Conservation (phyloP, 2,888 invertebrate species). For the Heliothis peltigera region DNA sequence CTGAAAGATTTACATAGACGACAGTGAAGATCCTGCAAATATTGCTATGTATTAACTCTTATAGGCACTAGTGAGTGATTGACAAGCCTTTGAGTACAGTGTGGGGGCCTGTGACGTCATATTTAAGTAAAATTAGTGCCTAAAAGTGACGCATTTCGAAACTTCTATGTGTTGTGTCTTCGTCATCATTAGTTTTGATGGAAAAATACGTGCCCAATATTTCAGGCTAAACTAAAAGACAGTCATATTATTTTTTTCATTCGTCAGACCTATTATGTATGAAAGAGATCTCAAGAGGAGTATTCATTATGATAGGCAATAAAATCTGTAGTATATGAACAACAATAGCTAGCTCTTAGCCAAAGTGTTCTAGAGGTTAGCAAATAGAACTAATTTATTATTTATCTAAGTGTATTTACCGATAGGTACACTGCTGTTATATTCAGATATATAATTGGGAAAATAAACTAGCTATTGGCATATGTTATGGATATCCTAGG, state of each 20-base stretch:
- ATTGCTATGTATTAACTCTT: too few relatives aligned
- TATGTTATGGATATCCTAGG: neutral
- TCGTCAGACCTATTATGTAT: too few relatives aligned
- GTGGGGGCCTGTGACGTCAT: too few relatives aligned
- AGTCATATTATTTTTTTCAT: too few relatives aligned
- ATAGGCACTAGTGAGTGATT: too few relatives aligned
- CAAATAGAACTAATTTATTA: neutral
- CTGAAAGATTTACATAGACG: neutral
- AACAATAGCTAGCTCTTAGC: slow-evolving; percentile 10
- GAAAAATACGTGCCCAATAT: too few relatives aligned
- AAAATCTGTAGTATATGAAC: slow-evolving; percentile 24
- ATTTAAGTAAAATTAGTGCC: too few relatives aligned
- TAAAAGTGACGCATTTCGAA: too few relatives aligned
- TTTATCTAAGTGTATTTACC: neutral
- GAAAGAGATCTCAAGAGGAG: slow-evolving; percentile 1
- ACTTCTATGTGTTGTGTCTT: too few relatives aligned
- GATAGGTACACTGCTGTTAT: neutral
- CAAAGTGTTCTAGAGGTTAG: neutral
- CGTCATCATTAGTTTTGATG: too few relatives aligned
- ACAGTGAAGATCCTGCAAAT: neutral
- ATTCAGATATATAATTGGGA: neutral
- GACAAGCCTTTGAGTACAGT: too few relatives aligned
- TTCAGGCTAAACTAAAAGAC: too few relatives aligned
- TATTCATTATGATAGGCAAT: slow-evolving; percentile 31
- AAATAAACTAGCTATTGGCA: neutral